Base-by-base conservation (phyloP, 2,113 vertebrate genomes). In the Anarhynchus alexandrinus region DNA sequence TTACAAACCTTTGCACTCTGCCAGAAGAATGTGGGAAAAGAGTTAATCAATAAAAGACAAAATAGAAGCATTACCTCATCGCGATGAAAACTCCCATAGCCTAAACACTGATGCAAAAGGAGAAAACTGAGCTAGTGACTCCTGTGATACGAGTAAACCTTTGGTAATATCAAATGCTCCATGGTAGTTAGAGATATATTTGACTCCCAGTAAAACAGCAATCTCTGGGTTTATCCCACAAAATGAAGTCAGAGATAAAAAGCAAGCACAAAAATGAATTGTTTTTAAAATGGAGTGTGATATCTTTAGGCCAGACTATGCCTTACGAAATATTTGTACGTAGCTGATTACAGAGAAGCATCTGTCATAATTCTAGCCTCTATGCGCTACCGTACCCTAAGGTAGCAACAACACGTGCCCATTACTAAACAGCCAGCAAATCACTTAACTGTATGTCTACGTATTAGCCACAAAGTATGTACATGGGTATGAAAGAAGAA, bases 61-160 rank as follows among this genome's bases (percentile, higher is more conserved):
- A 97, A 97, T 93, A 93, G 93, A 95, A 94, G 82, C 87, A 94
- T 96, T 96, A 97, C 94, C 87, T 97, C 97, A 97, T 95, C 18
- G 2, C 8, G 9, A 80, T 51, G 79, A 62, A 91, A 94, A 93
- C 74, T 94, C 34, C 40, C 82, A 90, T 96, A 96, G 95, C 79
- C 96, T 96, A 97, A 97, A 97, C 91, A 96, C 74, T 86, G 78
- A 93, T 77, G 85, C 89, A 81, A 93, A 88, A 80, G 51, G 74
- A 91, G 74, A 89, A 91, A 91, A 85, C 42, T 55, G 51, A 93
- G 73, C 38, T 23, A 74, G 78, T 86, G 87, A 95, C 91, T 95
- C 55, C 87, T 52, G 71, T 3, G 71, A 90, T 91, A 96, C 43
- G 38, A 94, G 17, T 52, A 93, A 97, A 93, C 29, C 49, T 88